Base-by-base conservation (phyloP, 2,113 vertebrate genomes). In the Hyaena hyaena region DNA sequence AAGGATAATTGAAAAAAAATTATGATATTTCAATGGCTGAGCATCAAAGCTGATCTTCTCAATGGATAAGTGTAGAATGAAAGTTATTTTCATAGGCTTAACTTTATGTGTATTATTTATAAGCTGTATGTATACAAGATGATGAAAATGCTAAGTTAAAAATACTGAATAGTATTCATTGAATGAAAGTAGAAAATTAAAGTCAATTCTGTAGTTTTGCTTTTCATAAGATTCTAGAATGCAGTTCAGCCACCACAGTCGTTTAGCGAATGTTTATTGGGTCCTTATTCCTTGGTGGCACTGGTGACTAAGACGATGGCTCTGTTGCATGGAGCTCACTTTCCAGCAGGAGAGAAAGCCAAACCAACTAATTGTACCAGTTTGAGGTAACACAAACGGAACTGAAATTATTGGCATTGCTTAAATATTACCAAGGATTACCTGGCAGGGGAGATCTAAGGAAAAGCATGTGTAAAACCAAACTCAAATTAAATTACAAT, bases 321-420 rank as follows among this genome's bases (percentile, higher is more conserved):
- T n/a, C 61, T 53, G 55, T 39, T 88, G 17, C n/a, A 26, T 7
- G 21, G 39, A 76, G 39, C 21, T 86, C 80, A 65, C 55, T 45
- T 94, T 85, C 14, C 77, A 85, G 79, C 10, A 80, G 48, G 45
- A 85, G 77, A 94, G 61, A 84, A 95, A 85, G 23, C 17, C 58
- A 80, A 86, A 17, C 19, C 45, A 94, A 94, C 48, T 94, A 92
- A 76, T 48, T 89, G 43, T 85, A 58, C 65, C 65, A 79, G 39
- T 85, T 48, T 86, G 39, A 95, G 28, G 39, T 45, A 69, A 71
- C 50, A 69, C 55, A 97, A 68, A 89, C 74, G 10, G 28, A 76
- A 89, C 21, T 31, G 45, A 92, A 95, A 85, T 94, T 53, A 92
- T 92, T 89, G 65, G 92, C 68, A 39, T 79, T 73, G 15, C 76